Percentiles rank a stretch among this genome's conserved stretches.
phyloP scores from a whole-genome alignment of 2,888 invertebrate species.

The Hydriomena furcata region DNA sequence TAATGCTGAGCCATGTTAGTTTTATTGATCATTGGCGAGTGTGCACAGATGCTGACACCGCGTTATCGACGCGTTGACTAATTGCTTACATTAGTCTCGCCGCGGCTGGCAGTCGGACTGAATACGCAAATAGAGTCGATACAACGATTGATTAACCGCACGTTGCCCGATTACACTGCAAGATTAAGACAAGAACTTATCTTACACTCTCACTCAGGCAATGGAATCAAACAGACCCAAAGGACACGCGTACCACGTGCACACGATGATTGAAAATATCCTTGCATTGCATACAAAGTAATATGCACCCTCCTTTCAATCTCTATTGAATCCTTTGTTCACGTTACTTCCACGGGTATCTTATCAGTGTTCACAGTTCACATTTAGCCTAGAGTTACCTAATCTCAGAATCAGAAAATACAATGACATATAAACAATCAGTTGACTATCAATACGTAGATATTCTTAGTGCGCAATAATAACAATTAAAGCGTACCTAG shows the following conservation, averaged over 20 bases:
- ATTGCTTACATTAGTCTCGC: slow-evolving; percentile 72
- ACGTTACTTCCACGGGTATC: too few relatives aligned
- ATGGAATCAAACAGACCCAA: too few relatives aligned
- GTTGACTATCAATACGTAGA: background rate
- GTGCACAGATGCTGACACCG: slow-evolving; percentile 61
- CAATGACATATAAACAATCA: too few relatives aligned
- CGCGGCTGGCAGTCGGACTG: slow-evolving; percentile 54
- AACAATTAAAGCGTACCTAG: slow-evolving; percentile 26
- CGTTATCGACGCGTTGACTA: slow-evolving; percentile 69
- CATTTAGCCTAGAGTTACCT: too few relatives aligned
- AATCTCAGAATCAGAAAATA: too few relatives aligned
- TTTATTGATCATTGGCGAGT: slow-evolving; percentile 47
- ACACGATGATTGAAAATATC: too few relatives aligned
- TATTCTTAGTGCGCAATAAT: slow-evolving; percentile 11
- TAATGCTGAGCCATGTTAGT: slow-evolving; percentile 31
- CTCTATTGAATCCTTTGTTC: too few relatives aligned
- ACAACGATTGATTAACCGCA: slow-evolving; percentile 71
- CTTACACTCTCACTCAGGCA: slow-evolving; percentile 34
- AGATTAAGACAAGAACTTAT: slow-evolving; percentile 39
- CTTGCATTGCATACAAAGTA: too few relatives aligned
- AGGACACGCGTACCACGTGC: too few relatives aligned
- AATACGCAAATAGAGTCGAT: slow-evolving; percentile 70
- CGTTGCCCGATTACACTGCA: slow-evolving; percentile 59
- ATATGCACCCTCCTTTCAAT: too few relatives aligned
- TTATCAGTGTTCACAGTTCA: too few relatives aligned